Percentiles rank a stretch among this genome's conserved stretches.
Conservation (phyloP, 37 sponge, comb jelly and placozoan genomes). For the Ianthella basta region DNA sequence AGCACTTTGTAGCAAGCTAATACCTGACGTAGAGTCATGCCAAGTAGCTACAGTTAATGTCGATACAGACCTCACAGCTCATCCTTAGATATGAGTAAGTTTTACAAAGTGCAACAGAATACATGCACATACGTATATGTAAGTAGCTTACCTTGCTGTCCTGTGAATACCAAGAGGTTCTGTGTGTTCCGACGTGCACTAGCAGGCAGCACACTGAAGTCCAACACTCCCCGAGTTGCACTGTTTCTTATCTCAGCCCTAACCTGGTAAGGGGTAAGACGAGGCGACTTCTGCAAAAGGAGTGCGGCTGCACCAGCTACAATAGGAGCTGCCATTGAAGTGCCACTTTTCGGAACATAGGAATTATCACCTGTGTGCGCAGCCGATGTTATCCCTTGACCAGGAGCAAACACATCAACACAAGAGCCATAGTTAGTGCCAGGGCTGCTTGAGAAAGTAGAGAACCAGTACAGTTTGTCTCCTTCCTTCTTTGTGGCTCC, state of each 20-base stretch:
- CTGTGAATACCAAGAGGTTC: conserved; percentile 21
- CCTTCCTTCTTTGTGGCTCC: conserved; percentile 13
- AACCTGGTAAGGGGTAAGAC: neutral
- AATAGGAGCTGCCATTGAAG: conserved; percentile 27
- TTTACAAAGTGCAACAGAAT: too few relatives aligned
- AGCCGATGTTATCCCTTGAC: conserved; percentile 15
- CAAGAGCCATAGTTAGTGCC: conserved; percentile 38
- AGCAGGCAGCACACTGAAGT: conserved; percentile 4
- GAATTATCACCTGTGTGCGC: neutral
- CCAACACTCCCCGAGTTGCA: neutral
- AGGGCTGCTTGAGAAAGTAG: neutral
- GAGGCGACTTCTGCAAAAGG: conserved; percentile 10
- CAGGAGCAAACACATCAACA: conserved; percentile 39
- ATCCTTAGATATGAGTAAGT: too few relatives aligned
- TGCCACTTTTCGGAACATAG: neutral
- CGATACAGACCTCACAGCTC: too few relatives aligned
- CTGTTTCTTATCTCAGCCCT: neutral
- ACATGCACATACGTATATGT: too few relatives aligned
- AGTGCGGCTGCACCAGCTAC: conserved; percentile 19
- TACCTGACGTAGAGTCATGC: neutral
- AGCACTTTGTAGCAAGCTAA: neutral
- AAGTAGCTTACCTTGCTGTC: conserved; percentile 9
- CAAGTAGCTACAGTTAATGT: neutral
- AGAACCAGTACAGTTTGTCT: conserved; percentile 19
- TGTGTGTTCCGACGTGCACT: neutral